These are phyloP conservation scores for Bilobella aurantiaca DNA, from an alignment of 1,140 invertebrate species.

Conservation along the genomic window DNA sequence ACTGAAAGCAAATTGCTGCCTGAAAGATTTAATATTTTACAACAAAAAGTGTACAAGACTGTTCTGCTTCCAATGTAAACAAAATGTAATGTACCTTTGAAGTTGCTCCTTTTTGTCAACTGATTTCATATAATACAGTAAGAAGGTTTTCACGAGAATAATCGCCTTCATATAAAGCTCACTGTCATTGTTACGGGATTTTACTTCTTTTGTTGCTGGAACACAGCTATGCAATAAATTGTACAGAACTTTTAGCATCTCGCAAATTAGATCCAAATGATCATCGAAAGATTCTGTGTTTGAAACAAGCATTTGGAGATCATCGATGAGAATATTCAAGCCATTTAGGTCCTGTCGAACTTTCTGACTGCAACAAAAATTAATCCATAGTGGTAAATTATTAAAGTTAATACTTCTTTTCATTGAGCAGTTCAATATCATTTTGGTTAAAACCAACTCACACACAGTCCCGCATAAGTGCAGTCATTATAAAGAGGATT, in stretches of 20 bases:
- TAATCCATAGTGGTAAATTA: neutral
- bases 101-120: slow-evolving; percentile 58
- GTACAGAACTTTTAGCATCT: slow-evolving; percentile 80
- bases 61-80: no score
- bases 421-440: slow-evolving; percentile 13
- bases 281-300: slow-evolving; percentile 37
- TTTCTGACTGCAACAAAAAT: slow-evolving; percentile 45
- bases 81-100: slow-evolving; percentile 48
- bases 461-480: slow-evolving; percentile 56
- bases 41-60: no score
- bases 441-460: slow-evolving; percentile 32
- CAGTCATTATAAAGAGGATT: slow-evolving; percentile 76
- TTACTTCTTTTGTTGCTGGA: slow-evolving; percentile 41
- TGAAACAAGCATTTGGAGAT: slow-evolving; percentile 60
- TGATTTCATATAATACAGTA: slow-evolving; percentile 51
- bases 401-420: slow-evolving; percentile 13
- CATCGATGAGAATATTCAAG: slow-evolving; percentile 65
- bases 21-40: neutral
- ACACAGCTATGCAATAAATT: slow-evolving; percentile 58
- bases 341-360: slow-evolving; percentile 68
- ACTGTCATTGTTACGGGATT: slow-evolving; percentile 43
- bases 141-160: slow-evolving; percentile 40
- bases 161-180: slow-evolving; percentile 52
- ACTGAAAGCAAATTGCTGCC: neutral
- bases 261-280: slow-evolving; percentile 56